A percentile compares a stretch with the other conserved stretches of the same genome.
These are phyloP conservation scores for Ianthella basta DNA, from an alignment of 37 sponge, comb jelly and placozoan species.

Conservation along the genomic window DNA sequence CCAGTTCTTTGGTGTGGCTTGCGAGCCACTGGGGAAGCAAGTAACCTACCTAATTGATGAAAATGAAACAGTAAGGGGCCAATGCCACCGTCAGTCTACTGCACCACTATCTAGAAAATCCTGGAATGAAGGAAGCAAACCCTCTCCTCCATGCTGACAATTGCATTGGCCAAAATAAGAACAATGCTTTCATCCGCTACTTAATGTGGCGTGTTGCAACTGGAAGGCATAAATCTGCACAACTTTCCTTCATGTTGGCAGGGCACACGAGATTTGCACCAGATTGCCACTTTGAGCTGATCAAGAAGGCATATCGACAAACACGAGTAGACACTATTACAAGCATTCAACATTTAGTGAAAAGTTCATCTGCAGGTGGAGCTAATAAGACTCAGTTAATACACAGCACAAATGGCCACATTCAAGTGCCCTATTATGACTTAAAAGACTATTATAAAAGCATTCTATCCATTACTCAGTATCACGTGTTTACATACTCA, in stretches of 20 bases:
- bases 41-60: slow-evolving; percentile 31
- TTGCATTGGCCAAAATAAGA: not conserved
- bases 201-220: not conserved
- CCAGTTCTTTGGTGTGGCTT: slow-evolving; percentile 6
- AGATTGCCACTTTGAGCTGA: slow-evolving; percentile 1
- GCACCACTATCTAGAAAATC: not conserved
- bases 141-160: not conserved
- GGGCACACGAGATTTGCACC: slow-evolving; percentile 17
- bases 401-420: not conserved
- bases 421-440: not conserved
- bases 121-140: not conserved
- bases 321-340: slow-evolving; percentile 1
- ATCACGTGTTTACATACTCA: slow-evolving; percentile 7
- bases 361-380: not conserved
- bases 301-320: not conserved
- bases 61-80: slow-evolving; percentile 8
- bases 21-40: not conserved
- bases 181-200: slow-evolving; percentile 1
- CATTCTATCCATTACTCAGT: slow-evolving; percentile 16
- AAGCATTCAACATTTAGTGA: not conserved
- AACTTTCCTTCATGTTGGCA: slow-evolving; percentile 1
- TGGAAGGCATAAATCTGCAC: not conserved
- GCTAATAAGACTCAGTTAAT: not conserved
- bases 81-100: slow-evolving; percentile 18
- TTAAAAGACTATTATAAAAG: not conserved